Percentiles rank a stretch among this genome's conserved stretches.
Evolutionary conservation across 2,797 vertebrate genomes (phyloP).

Genomic region (Enteromius afrohamiltoni): DNA sequence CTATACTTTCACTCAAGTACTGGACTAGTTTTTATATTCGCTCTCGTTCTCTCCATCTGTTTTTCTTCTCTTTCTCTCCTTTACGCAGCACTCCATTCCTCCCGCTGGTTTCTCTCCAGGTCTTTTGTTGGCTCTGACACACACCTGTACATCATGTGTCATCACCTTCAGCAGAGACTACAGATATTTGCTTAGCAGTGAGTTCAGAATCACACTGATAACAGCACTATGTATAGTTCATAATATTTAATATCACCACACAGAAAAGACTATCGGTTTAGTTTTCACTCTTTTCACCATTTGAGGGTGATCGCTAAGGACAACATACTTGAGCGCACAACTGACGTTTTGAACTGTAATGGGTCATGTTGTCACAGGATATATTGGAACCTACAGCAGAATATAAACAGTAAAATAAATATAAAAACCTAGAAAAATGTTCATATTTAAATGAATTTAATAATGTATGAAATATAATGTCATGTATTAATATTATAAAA

Average conservation of each 20-base stretch:
- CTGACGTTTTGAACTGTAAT: background rate
- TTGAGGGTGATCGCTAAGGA: background rate
- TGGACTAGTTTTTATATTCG: too few species aligned
- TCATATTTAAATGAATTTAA: background rate
- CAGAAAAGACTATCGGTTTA: background rate
- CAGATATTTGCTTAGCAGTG: background rate
- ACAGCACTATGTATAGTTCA: background rate
- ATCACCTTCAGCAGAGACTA: background rate
- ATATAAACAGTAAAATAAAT: background rate
- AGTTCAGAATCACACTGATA: background rate
- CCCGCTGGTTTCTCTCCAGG: background rate
- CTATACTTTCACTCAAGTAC: too few species aligned
- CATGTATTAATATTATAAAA: background rate
- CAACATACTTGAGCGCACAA: background rate
- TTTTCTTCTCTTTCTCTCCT: background rate
- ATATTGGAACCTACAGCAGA: too few species aligned
- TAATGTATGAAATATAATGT: background rate
- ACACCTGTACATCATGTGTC: slow-evolving; percentile 7
- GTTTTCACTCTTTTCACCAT: too few species aligned
- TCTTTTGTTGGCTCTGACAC: background rate
- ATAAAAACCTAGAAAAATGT: background rate
- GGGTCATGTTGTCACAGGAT: background rate
- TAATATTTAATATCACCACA: background rate
- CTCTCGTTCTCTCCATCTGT: slow-evolving; percentile 6
- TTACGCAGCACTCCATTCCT: background rate